Evolutionary conservation across 1,140 invertebrate genomes (phyloP).

Genomic region (Drosophila setifemur): DNA sequence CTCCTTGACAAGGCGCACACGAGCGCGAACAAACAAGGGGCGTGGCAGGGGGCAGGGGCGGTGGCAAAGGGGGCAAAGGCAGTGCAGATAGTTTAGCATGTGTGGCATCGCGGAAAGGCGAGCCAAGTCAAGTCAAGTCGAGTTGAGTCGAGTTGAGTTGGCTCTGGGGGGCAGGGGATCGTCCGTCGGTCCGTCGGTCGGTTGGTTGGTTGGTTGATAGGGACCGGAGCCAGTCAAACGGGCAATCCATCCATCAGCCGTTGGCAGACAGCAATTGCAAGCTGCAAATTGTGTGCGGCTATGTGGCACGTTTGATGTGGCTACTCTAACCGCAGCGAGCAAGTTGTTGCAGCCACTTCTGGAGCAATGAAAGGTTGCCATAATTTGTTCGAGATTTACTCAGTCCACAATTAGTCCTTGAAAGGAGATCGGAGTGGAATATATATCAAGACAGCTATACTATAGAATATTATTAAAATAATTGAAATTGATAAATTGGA

Average conservation of each 20-base stretch:
- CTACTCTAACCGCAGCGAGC: slow-evolving; percentile 32
- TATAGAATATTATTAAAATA: too few species aligned
- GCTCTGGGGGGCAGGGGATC: neutral
- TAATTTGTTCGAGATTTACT: neutral
- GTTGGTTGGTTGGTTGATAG: slow-evolving; percentile 2
- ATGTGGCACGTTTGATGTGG: slow-evolving; percentile 47
- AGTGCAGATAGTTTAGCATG: slow-evolving; percentile 70
- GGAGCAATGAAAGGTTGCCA: neutral
- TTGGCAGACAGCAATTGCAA: slow-evolving; percentile 73
- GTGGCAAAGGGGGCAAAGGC: slow-evolving; percentile 7
- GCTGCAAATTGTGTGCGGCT: slow-evolving; percentile 66
- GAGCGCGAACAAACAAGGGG: slow-evolving; percentile 74
- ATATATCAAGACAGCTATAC: too few species aligned
- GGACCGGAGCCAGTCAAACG: slow-evolving; percentile 63
- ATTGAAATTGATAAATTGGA: too few species aligned
- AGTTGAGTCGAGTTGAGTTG: slow-evolving; percentile 19
- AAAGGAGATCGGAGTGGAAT: neutral
- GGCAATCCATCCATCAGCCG: slow-evolving; percentile 78
- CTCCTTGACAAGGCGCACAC: slow-evolving; percentile 61
- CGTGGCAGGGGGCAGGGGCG: slow-evolving; percentile 36
- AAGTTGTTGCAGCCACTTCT: slow-evolving; percentile 6
- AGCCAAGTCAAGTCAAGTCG: slow-evolving; percentile 23
- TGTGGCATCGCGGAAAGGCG: slow-evolving; percentile 61
- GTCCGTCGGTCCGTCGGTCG: too few species aligned
- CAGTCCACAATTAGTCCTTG: neutral